Conservation (phyloP, 2,113 vertebrate species). For the Melozone crissalis region DNA sequence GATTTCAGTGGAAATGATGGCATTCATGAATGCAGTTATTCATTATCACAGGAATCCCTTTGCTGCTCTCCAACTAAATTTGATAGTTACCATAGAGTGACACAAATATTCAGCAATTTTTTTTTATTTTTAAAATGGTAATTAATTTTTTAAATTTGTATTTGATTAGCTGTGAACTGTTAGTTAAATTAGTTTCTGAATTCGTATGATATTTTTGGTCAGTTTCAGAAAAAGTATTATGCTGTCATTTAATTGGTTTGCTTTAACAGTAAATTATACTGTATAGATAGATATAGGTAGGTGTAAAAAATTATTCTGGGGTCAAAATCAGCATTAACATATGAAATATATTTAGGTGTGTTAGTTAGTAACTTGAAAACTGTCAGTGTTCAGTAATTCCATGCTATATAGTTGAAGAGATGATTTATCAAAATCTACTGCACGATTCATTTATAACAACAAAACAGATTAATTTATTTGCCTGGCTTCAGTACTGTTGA, state of each 20-base stretch:
- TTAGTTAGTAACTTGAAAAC: conserved; percentile 34
- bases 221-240: neutral
- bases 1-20: neutral
- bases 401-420: neutral
- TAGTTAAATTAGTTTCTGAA: conserved; percentile 2
- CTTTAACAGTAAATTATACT: conserved; percentile 18
- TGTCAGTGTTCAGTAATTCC: conserved; percentile 30
- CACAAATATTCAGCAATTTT: neutral
- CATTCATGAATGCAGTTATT: neutral
- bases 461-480: conserved; percentile 20
- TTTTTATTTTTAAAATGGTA: neutral
- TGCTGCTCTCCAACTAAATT: neutral
- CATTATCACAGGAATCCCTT: neutral
- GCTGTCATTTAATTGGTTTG: neutral
- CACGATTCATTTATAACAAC: conserved; percentile 16
- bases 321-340: conserved; percentile 19
- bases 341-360: neutral
- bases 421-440: conserved; percentile 56
- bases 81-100: neutral
- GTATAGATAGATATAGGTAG: neutral
- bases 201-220: neutral
- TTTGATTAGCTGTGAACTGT: neutral
- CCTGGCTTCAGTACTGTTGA: neutral
- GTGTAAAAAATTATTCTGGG: conserved; percentile 17
- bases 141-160: neutral